phyloP scores from a whole-genome alignment of 2,888 invertebrate species.

The Cantharis rufa region DNA sequence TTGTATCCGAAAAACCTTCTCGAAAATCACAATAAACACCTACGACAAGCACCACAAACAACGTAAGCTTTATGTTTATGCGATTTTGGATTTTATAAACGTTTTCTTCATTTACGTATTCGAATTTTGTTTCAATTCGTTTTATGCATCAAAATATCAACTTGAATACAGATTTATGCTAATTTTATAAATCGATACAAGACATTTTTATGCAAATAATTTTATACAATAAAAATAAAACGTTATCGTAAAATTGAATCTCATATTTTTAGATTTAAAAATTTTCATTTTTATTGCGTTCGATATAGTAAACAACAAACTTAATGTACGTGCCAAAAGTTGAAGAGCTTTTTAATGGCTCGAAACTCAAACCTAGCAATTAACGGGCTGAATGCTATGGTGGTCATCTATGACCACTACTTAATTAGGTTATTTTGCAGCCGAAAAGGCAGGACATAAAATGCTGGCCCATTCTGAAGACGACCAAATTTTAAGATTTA shows the following conservation, averaged over 20 bases:
- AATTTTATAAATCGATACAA: conserved; percentile 27
- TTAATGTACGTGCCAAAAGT: neutral
- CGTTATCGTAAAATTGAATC: neutral
- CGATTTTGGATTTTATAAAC: neutral
- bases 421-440: neutral
- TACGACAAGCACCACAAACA: neutral
- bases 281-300: neutral
- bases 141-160: neutral
- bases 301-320: neutral
- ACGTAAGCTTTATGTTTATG: neutral
- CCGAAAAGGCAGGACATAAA: neutral
- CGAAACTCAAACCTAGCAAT: neutral
- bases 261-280: neutral
- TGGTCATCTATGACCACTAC: neutral
- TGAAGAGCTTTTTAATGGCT: neutral
- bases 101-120: neutral
- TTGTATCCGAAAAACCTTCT: conserved; percentile 9
- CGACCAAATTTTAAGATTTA: neutral
- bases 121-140: neutral
- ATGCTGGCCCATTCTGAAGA: neutral
- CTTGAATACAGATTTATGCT: conserved; percentile 11
- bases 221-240: neutral
- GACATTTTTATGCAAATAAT: conserved; percentile 24
- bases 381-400: neutral
- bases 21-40: conserved; percentile 4